Evolutionary conservation across 2,797 vertebrate species (phyloP).

Genomic region (Coilia nasus): DNA sequence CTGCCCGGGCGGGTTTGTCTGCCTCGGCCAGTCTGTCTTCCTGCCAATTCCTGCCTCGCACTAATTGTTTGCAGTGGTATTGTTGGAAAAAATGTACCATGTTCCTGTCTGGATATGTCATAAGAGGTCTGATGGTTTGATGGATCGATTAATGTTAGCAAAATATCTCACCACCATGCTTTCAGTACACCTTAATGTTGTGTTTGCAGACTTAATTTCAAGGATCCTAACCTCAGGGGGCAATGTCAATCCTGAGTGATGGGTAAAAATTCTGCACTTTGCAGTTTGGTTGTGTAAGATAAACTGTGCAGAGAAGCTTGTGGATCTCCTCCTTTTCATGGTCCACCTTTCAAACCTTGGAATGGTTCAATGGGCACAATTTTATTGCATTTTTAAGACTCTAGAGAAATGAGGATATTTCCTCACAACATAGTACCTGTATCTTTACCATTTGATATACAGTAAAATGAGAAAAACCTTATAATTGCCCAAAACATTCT

Average conservation of each 20-base stretch:
- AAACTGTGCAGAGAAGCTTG: neutral
- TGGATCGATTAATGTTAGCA: no score
- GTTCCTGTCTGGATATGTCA: neutral
- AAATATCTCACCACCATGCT: no score
- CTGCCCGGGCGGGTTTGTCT: neutral
- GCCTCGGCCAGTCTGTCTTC: slow-evolving; percentile 41
- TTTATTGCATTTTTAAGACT: no score
- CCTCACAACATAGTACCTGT: no score
- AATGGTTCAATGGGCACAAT: neutral
- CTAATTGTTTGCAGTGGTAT: neutral
- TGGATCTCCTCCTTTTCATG: neutral
- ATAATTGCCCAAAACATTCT: no score
- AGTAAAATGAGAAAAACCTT: no score
- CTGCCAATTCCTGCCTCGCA: neutral
- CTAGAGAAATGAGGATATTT: no score
- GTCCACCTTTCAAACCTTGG: neutral
- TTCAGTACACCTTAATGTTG: neutral
- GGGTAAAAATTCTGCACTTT: neutral
- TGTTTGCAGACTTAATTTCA: neutral
- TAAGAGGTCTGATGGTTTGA: neutral
- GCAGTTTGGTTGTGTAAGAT: neutral
- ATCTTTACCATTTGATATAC: no score
- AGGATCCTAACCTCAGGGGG: neutral
- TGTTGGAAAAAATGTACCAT: neutral
- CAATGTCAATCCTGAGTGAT: neutral